A percentile compares a stretch with the other conserved stretches of the same genome.
Evolutionary conservation across 2,888 invertebrate genomes (phyloP).

Genomic region (Torymus tubicola): DNA sequence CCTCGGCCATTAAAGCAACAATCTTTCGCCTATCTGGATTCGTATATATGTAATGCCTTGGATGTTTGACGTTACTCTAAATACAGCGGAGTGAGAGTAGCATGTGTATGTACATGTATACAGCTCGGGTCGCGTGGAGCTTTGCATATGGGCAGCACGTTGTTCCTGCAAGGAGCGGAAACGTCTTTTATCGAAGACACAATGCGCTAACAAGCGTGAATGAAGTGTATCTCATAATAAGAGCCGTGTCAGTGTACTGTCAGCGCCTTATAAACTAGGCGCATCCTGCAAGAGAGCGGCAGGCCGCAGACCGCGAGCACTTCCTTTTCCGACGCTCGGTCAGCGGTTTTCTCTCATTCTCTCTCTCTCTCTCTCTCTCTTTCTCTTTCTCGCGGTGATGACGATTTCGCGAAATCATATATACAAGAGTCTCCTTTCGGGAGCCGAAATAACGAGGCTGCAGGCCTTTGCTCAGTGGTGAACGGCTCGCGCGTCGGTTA

Average conservation of each 20-base stretch:
- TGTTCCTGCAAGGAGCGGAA: slow-evolving; percentile 23
- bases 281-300: slow-evolving; percentile 19
- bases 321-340: slow-evolving; percentile 22
- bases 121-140: background rate
- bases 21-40: background rate
- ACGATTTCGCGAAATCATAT: no score
- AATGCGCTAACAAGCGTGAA: slow-evolving; percentile 49
- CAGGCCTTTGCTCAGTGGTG: no score
- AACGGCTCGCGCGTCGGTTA: no score
- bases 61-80: background rate
- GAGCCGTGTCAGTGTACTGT: slow-evolving; percentile 34
- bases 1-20: background rate
- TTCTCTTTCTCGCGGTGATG: no score
- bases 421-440: no score
- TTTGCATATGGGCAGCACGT: background rate
- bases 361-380: background rate
- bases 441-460: no score
- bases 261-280: slow-evolving; percentile 43
- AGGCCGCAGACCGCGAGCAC: slow-evolving; percentile 28
- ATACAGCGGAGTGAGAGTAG: background rate
- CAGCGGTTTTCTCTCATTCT: slow-evolving; percentile 11
- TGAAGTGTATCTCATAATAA: slow-evolving; percentile 41
- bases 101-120: background rate
- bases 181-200: slow-evolving; percentile 45
- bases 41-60: background rate